Base-by-base conservation (phyloP, 2,797 vertebrate species). In the Geotrypetes seraphini region DNA sequence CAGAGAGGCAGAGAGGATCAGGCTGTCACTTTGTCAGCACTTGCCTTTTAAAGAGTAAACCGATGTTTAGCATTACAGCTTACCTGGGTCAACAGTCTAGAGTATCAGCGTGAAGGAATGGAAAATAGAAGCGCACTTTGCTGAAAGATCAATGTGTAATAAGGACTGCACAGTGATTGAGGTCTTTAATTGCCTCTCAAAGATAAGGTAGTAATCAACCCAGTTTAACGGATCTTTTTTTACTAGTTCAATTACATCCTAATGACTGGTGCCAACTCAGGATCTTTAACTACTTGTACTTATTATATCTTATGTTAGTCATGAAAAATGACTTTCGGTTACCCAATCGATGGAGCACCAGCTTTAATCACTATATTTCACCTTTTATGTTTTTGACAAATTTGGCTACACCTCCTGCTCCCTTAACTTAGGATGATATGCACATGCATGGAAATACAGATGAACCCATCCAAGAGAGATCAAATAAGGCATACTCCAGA, bases 281-380 rank as follows among this genome's bases (percentile, higher is more conserved):
- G 84, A 89, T 90, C 87, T 91, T 90, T 92, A 91, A 96, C 88
- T 90, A 89, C 87, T 81, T 78, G 75, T 66, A 60, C 84, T 85
- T 81, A 87, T 92, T 91, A 91, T 88, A 92, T 88, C 84, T 86
- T 87, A 80, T 1, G 12, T 62, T 71, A 73, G 75, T 84, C 71
- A 86, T 83, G 89, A 95, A 89, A 87, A 88, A 85, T 88, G 86
- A 81, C 79, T 80, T 66, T 47, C 78, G 82, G 79, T 73, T 74
- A 50, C 53, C 41, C 62, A 69, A 85, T 88, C 76, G 22, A 89
- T 85, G 71, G 71, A 63, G 43, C 55, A 63, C 57, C 31, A 53
- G 62, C 65, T 64, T 81, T 78, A 78, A 78, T 84, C 81, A 81
- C 73, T 73, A 79, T 85, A 82, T 81, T 78, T 88, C 72, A 79